Base-by-base conservation (phyloP, 2,113 vertebrate genomes). In the Psilopsiagon aymara region DNA sequence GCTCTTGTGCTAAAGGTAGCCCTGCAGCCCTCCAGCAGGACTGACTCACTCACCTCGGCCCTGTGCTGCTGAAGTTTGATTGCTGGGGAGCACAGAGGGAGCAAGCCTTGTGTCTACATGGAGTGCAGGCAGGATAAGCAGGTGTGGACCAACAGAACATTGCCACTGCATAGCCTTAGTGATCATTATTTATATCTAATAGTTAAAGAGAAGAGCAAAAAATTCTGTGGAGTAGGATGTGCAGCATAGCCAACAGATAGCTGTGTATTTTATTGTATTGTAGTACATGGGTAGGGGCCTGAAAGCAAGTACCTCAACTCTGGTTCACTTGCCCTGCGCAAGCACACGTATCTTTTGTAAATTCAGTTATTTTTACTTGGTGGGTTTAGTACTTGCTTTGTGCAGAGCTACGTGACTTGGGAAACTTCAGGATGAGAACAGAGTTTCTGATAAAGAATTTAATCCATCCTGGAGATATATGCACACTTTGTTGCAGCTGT, bases 11-110 rank as follows among this genome's bases (percentile, higher is more conserved):
- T 51, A 21, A 4, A 17, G 60, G 60, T 2, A 9, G 47, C 28
- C 15, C 47, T 2, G 17, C 8, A 37, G 44, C 60, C 1, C 1
- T 28, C 15, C 4, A 8, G 52, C 17, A 51, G 41, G 35, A 17
- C 46, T 3, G 2, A 1, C 10, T 11, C 5, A 9, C 29, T 23
- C 18, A 37, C 13, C 20, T 51, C 23, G 4, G 35, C 0, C 0
- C n/a, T 10, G n/a, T 37, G 59, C 67, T 0, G 0, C 0, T 7
- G 33, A 8, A 5, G 1, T 5, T 29, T 24, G 44, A 23, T n/a
- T 15, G 5, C 44, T 46, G 11, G 17, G 6, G 66, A 19, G 43
- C 29, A 9, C 24, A 19, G 52, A 62, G 27, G 66, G 47, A 57
- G 14, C 17, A 28, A 88, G 44, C 39, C 51, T 7, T 10, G 55